Base-by-base conservation (phyloP, 2,888 invertebrate species). In the Dioctria rufipes region DNA sequence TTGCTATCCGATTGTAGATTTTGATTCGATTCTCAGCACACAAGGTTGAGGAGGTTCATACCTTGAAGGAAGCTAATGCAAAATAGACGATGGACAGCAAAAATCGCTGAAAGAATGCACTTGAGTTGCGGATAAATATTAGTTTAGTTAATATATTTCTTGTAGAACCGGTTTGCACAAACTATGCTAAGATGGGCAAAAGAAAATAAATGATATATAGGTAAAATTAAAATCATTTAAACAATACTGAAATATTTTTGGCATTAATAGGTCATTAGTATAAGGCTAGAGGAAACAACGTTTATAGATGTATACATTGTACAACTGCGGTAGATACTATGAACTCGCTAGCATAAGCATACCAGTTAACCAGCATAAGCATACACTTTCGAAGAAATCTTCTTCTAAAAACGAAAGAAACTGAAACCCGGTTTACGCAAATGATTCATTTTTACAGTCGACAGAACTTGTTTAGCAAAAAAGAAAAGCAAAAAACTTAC, bases 61-160 rank as follows among this genome's bases (percentile, higher is more conserved):
- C 11, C n/a, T 13, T 46, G 13, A 46, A 73, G 40, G 60, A 13
- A 43, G 61, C 43, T 60, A 60, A 75, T 75, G 25, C 25, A 39
- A 42, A 61, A 61, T 46, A 78, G 65, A 65, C 71, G 40, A 51
- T 11, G 25, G 25, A 25, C 2, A 5, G 61, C 75, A 73, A 51
- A 66, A 78, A 51, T 65, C 11, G 42, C 65, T 61, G 43, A 60
- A 54, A 60, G 79, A 79, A 79, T 79, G 79, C 79, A 79, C 79
- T 60, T 69, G 69, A 25, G 69, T 43, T 58, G 78, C 78, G 78
- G 43, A 25, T 37, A 60, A 60, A 63, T 65, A 78, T 46, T 78
- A 46, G 25, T 25, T 46, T 78, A 46, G 25, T 25, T 25, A 25
- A 25, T 25, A 25, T 25, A 25, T 63, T 39, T 37, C 61, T 43